phyloP scores from a whole-genome alignment of 2,888 invertebrate genomes.

The Andrena bicolor region DNA sequence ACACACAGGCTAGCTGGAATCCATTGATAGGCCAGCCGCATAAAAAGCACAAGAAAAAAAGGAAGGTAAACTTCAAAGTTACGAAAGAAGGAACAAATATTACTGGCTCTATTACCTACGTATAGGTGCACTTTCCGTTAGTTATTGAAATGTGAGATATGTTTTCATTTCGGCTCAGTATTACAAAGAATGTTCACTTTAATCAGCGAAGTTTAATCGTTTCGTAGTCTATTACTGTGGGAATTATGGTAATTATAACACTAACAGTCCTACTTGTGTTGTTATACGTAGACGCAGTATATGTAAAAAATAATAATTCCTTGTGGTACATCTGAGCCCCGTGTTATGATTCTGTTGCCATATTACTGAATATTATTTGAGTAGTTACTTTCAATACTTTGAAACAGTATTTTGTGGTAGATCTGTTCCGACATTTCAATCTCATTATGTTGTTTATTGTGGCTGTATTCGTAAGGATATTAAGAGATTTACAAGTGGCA shows the following conservation, averaged over 20 bases:
- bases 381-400: conserved; percentile 54
- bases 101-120: conserved; percentile 60
- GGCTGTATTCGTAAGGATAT: conserved; percentile 43
- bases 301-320: conserved; percentile 50
- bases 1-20: conserved; percentile 80
- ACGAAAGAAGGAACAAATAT: conserved; percentile 59
- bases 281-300: not conserved
- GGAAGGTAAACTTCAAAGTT: conserved; percentile 80
- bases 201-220: not conserved
- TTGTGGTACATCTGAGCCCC: conserved; percentile 64
- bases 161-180: conserved; percentile 59
- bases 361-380: conserved; percentile 55
- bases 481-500: conserved; percentile 38
- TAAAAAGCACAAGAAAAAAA: conserved; percentile 83
- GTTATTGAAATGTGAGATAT: conserved; percentile 54
- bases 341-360: conserved; percentile 54
- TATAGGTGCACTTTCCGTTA: conserved; percentile 67
- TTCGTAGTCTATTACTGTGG: not conserved
- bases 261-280: not conserved
- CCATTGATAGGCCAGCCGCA: conserved; percentile 81
- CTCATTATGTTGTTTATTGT: conserved; percentile 49
- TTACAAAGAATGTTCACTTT: conserved; percentile 62
- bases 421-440: conserved; percentile 36
- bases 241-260: not conserved
- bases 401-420: conserved; percentile 58